These are phyloP conservation scores for Leptinotarsa texana DNA, from an alignment of 1,140 invertebrate species.

Conservation along the genomic window DNA sequence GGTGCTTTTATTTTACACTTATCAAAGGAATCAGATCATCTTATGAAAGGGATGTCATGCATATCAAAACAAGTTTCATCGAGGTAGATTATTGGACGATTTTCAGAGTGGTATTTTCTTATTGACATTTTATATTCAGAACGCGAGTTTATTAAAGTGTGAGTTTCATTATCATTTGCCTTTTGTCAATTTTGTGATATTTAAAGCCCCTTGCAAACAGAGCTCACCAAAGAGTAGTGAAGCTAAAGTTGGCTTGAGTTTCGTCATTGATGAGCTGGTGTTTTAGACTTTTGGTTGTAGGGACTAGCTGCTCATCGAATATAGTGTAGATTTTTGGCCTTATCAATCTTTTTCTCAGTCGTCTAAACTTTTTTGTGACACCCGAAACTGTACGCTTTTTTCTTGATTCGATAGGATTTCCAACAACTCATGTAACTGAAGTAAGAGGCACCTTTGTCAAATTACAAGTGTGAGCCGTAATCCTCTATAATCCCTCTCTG, in stretches of 20 bases:
- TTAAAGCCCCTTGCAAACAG: neutral
- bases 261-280: neutral
- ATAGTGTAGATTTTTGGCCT: neutral
- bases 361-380: neutral
- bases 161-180: neutral
- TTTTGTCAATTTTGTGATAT: neutral
- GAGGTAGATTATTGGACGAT: neutral
- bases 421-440: neutral
- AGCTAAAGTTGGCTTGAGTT: neutral
- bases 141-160: neutral
- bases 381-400: neutral
- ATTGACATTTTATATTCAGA: neutral
- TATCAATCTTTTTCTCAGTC: neutral
- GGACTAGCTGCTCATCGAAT: neutral
- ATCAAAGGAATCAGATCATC: neutral
- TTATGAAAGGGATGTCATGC: neutral
- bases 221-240: neutral
- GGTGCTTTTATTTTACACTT: conserved; percentile 5
- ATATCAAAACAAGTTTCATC: neutral
- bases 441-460: neutral
- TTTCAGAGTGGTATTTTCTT: conserved; percentile 4
- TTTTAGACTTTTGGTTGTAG: neutral
- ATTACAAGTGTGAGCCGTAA: neutral
- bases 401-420: neutral
- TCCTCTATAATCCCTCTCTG: too few relatives aligned